Conservation (phyloP, 2,113 vertebrate genomes). For the Dicentrarchus labrax region DNA sequence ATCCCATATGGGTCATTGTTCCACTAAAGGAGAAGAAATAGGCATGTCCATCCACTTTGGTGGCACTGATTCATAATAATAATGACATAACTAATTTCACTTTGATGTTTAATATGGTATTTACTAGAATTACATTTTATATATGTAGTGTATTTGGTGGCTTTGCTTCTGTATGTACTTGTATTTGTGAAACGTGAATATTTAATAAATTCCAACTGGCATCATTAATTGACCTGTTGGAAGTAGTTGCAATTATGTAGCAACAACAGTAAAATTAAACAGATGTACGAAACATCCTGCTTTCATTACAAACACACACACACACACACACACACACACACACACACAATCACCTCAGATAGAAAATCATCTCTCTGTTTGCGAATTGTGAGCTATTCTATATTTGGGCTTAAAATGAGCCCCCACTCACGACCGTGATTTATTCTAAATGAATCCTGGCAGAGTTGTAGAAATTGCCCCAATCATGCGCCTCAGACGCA, state of each 20-base stretch:
- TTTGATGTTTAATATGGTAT: background rate
- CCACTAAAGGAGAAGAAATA: slow-evolving; percentile 18
- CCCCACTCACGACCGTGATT: slow-evolving; percentile 33
- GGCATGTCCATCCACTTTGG: background rate
- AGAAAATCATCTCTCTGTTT: background rate
- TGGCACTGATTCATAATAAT: background rate
- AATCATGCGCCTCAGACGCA: slow-evolving; percentile 74
- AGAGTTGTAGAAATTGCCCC: slow-evolving; percentile 73
- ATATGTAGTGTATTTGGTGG: background rate
- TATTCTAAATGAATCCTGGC: slow-evolving; percentile 35
- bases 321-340: too few species aligned
- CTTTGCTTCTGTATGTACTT: background rate
- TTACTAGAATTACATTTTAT: background rate
- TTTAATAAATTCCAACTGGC: background rate
- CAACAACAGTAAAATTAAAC: background rate
- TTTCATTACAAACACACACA: background rate
- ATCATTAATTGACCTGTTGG: background rate
- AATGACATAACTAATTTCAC: background rate
- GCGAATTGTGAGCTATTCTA: slow-evolving; percentile 8
- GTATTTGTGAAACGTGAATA: background rate
- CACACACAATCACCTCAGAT: background rate
- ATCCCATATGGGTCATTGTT: slow-evolving; percentile 33
- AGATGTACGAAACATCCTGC: background rate
- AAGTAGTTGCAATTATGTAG: background rate
- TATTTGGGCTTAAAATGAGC: slow-evolving; percentile 35